Evolutionary conservation across 2,888 invertebrate species (phyloP).

Genomic region (Meganola albula): DNA sequence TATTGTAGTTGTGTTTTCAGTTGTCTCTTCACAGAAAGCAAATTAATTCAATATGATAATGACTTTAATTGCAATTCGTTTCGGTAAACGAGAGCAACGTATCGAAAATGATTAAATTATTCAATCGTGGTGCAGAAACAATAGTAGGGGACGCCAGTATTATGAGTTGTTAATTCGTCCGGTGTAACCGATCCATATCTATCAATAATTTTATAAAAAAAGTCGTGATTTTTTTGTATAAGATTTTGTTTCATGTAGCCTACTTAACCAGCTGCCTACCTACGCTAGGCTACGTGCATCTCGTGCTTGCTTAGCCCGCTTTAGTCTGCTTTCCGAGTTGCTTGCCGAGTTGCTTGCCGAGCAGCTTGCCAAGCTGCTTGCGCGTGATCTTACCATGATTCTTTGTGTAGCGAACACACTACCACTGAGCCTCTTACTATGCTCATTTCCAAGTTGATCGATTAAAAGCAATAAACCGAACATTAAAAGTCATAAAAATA

Average conservation of each 20-base stretch:
- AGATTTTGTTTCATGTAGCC: too few species aligned
- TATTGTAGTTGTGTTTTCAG: conserved; percentile 24
- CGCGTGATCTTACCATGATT: too few species aligned
- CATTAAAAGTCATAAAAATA: too few species aligned
- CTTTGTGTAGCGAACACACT: too few species aligned
- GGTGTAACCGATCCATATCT: neutral
- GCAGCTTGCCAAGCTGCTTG: too few species aligned
- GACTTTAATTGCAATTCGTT: conserved; percentile 34
- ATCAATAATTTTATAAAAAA: neutral
- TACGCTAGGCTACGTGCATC: neutral
- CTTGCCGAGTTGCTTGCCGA: neutral
- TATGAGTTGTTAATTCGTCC: too few species aligned
- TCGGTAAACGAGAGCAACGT: conserved; percentile 26
- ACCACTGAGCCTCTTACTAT: too few species aligned
- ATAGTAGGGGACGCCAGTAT: too few species aligned
- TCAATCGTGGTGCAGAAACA: conserved; percentile 30
- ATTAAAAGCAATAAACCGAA: too few species aligned
- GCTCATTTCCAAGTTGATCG: too few species aligned
- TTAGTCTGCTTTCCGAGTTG: neutral
- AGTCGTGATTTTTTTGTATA: too few species aligned
- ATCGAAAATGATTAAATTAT: conserved; percentile 33
- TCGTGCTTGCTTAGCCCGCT: neutral
- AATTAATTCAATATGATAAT: conserved; percentile 45
- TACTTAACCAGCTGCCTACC: too few species aligned
- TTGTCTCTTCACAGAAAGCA: conserved; percentile 29